phyloP scores from a whole-genome alignment of 2,888 invertebrate genomes.

The Drosophila barbarae region DNA sequence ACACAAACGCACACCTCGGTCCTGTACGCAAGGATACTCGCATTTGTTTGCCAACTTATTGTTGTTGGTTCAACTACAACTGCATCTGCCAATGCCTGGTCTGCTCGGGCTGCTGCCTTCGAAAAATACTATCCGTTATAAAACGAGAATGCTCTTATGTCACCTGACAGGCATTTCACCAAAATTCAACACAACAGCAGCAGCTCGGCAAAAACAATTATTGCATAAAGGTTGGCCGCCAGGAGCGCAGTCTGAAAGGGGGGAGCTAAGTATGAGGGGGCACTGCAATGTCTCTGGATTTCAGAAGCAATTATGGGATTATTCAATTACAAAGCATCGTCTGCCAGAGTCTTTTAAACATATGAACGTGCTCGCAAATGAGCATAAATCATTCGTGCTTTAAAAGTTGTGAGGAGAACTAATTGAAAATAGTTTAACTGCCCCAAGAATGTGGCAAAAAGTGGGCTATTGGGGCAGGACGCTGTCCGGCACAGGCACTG shows the following conservation, averaged over 20 bases:
- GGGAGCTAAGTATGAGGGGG: not conserved
- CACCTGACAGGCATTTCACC: slow-evolving; percentile 69
- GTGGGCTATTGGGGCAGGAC: slow-evolving; percentile 1
- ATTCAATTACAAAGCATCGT: slow-evolving; percentile 41
- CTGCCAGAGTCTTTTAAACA: slow-evolving; percentile 29
- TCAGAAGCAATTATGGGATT: slow-evolving; percentile 21
- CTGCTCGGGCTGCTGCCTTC: slow-evolving; percentile 40
- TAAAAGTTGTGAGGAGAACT: slow-evolving; percentile 2
- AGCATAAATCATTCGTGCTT: slow-evolving; percentile 35
- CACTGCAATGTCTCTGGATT: not conserved
- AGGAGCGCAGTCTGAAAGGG: not conserved
- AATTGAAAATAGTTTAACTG: slow-evolving; percentile 39
- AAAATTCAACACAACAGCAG: slow-evolving; percentile 58
- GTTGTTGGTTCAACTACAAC: slow-evolving; percentile 13
- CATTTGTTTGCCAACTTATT: slow-evolving; percentile 42
- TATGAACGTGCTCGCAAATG: slow-evolving; percentile 28
- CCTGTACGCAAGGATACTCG: slow-evolving; percentile 18
- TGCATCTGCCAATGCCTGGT: slow-evolving; percentile 31
- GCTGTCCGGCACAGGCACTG: not conserved
- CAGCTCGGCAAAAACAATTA: slow-evolving; percentile 62
- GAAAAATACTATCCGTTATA: slow-evolving; percentile 48
- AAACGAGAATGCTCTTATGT: slow-evolving; percentile 60
- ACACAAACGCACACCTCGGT: slow-evolving; percentile 7
- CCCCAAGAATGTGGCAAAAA: slow-evolving; percentile 18
- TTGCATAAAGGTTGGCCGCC: slow-evolving; percentile 20